These are phyloP conservation scores for Columbina picui DNA, from an alignment of 2,113 vertebrate species.

Conservation along the genomic window DNA sequence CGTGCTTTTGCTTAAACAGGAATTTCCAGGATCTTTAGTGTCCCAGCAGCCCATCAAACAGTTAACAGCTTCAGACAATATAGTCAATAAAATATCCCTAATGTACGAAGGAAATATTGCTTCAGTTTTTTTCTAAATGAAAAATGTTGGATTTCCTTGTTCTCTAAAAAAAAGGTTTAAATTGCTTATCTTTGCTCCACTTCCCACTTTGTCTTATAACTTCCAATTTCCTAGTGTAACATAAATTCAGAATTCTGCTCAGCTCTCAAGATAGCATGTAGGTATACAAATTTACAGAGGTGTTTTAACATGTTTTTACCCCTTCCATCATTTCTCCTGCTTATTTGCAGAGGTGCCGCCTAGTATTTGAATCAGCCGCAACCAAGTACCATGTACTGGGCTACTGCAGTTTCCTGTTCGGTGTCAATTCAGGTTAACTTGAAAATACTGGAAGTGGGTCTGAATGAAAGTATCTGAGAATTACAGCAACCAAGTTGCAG, in stretches of 20 bases:
- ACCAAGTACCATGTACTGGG: background rate
- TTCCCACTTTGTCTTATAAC: background rate
- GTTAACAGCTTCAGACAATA: background rate
- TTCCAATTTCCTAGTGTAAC: background rate
- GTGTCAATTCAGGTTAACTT: background rate
- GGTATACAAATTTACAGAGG: background rate
- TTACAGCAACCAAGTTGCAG: background rate
- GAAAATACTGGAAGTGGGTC: background rate
- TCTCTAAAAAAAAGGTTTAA: background rate
- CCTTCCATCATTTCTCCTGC: background rate
- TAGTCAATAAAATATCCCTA: background rate
- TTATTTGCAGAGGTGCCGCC: background rate
- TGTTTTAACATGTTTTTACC: background rate
- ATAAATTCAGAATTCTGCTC: background rate
- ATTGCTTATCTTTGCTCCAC: background rate
- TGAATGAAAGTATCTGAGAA: background rate
- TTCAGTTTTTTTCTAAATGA: background rate
- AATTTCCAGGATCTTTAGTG: background rate
- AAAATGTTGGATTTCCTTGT: background rate
- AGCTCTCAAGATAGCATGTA: background rate
- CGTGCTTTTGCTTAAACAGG: background rate
- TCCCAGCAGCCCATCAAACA: background rate
- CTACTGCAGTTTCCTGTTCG: background rate
- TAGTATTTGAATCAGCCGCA: accelerated
- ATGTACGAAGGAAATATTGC: background rate